Percentiles rank a stretch among this genome's conserved stretches.
Conservation (phyloP, 2,113 vertebrate genomes). For the Lynx canadensis region DNA sequence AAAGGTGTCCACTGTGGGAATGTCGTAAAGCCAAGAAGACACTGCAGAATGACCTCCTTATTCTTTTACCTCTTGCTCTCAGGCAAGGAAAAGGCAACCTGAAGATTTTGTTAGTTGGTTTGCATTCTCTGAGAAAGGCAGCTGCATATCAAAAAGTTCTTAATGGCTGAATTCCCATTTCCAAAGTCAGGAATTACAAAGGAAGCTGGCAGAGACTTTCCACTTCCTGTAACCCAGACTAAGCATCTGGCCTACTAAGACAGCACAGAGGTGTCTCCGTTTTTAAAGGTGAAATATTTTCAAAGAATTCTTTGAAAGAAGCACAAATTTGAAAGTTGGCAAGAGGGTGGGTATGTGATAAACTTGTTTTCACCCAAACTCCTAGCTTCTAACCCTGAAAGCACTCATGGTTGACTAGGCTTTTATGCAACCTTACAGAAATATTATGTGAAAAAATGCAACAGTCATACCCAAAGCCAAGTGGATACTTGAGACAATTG, state of each 20-base stretch:
- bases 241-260: neutral
- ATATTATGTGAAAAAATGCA: neutral
- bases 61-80: constrained; percentile 16
- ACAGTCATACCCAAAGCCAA: neutral
- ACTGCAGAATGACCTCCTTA: neutral
- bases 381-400: neutral
- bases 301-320: neutral
- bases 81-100: constrained; percentile 8
- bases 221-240: neutral
- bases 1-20: neutral
- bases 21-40: neutral
- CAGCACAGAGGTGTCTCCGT: neutral
- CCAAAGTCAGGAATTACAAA: constrained; percentile 70
- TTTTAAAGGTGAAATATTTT: constrained; percentile 43
- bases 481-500: neutral
- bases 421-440: neutral
- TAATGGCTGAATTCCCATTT: constrained; percentile 58
- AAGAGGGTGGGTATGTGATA: neutral
- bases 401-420: neutral
- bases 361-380: neutral
- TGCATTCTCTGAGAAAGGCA: constrained; percentile 43
- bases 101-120: constrained; percentile 5
- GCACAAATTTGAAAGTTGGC: constrained; percentile 4
- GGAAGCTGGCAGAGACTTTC: constrained; percentile 1
- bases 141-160: constrained; percentile 53